Evolutionary conservation across 2,797 vertebrate genomes (phyloP).

Genomic region (Amniataba percoides): DNA sequence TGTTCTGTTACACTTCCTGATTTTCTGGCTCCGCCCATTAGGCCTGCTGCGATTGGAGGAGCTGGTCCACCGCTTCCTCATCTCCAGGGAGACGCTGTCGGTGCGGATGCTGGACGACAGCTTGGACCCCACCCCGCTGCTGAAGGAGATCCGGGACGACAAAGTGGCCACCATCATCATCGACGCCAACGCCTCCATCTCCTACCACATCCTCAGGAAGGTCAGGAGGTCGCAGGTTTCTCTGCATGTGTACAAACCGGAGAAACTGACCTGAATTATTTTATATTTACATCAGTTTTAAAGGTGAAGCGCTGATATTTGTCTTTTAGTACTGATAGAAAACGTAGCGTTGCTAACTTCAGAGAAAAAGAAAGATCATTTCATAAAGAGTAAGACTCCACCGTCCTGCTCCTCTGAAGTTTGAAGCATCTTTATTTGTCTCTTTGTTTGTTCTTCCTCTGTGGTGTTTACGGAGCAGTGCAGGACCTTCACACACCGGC

Average conservation of each 20-base stretch:
- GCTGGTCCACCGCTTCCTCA: slow-evolving; percentile 92
- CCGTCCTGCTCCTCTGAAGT: not conserved
- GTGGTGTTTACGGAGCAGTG: slow-evolving; percentile 7
- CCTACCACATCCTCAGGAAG: slow-evolving; percentile 82
- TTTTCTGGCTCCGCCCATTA: slow-evolving; percentile 56
- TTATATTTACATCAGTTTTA: not conserved
- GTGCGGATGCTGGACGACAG: slow-evolving; percentile 92
- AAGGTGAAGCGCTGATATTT: not conserved
- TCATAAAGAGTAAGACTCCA: not conserved
- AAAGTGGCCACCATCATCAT: slow-evolving; percentile 95
- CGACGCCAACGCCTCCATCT: slow-evolving; percentile 91
- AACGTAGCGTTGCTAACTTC: no score
- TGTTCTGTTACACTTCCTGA: not conserved
- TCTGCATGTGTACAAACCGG: no score
- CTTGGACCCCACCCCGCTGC: slow-evolving; percentile 90
- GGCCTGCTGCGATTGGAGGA: slow-evolving; percentile 93
- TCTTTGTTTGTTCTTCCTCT: slow-evolving; percentile 31
- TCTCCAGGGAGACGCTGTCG: slow-evolving; percentile 92
- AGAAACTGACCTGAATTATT: not conserved
- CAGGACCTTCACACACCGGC: slow-evolving; percentile 20
- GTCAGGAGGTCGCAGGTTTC: slow-evolving; percentile 29
- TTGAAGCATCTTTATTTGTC: not conserved
- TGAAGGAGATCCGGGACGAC: slow-evolving; percentile 95
- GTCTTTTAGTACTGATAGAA: no score
- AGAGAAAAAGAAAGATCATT: not conserved